Evolutionary conservation across 2,888 invertebrate species (phyloP), one percentile per base, ranked within the genome.

Genomic region (Venusia cambrica): DNA sequence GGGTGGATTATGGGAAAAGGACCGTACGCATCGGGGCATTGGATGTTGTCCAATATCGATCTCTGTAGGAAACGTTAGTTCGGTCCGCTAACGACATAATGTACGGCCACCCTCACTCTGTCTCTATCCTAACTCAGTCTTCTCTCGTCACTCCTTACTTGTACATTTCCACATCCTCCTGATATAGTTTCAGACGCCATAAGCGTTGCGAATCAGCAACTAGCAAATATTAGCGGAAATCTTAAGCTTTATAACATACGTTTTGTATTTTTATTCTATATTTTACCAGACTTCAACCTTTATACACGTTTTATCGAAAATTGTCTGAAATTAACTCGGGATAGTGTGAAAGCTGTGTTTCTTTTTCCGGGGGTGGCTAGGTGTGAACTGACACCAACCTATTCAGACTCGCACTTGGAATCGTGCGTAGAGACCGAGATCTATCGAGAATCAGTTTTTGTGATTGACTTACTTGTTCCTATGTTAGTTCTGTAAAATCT

Each of bases 381-480:
- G 59, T 61, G 48, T 59, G 71, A 57, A 51, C 58, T 62, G 71
- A 62, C 72, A 66, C 72, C 67, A 70, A 65, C 65, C 69, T 74
- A 69, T 71, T 72, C 71, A 68, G 77, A 83, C 81, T 79, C 81
- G 85, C 84, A 81, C 81, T 78, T 77, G 71, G 76, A 83, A 79
- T 70, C 74, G 83, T 85, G 85, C 85, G 84, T 83, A 68, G 72
- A 74, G 72, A 73, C 63, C 81, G 58, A 77, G n/a, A 74, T 77
- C 64, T 65, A 59, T 78, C 80, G 81, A 72, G 68, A 57, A 75
- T 72, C 73, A 70, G 66, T 73, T 73, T n/a, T 77, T 81, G 83
- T 85, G 85, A 85, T 84, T 81, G 78, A 84, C 79, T 81, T 76
- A 75, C 79, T 75, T 81, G 85, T 87, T 87, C 85, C 85, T 87